Conservation (phyloP, 2,888 invertebrate genomes). For the Scelioninae gen. 1 region DNA sequence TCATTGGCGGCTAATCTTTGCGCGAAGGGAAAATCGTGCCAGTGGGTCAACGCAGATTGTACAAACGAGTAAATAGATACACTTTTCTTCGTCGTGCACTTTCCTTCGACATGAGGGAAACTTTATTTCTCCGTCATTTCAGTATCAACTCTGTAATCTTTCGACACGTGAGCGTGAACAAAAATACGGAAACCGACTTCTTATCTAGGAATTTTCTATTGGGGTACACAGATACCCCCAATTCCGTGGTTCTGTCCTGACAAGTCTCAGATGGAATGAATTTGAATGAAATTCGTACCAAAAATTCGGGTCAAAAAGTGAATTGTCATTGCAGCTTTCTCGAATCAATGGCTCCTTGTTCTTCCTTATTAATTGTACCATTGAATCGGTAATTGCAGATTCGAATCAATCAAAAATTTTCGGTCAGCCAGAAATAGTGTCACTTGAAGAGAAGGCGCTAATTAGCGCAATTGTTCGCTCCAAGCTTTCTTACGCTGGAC, state of each 20-base stretch:
- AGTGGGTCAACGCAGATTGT: constrained; percentile 74
- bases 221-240: too few species aligned
- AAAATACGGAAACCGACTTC: constrained; percentile 35
- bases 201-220: constrained; percentile 20
- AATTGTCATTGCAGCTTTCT: constrained; percentile 54
- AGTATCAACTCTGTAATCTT: constrained; percentile 62
- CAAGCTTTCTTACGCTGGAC: constrained; percentile 19
- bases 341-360: constrained; percentile 5
- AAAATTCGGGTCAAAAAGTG: constrained; percentile 38
- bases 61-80: constrained; percentile 73
- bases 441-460: constrained; percentile 1
- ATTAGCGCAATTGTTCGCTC: constrained; percentile 48
- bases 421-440: constrained; percentile 8
- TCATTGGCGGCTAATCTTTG: constrained; percentile 75
- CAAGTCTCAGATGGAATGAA: too few species aligned
- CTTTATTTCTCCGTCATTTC: constrained; percentile 72
- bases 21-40: constrained; percentile 76
- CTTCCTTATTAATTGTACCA: constrained; percentile 44
- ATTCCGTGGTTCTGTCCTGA: too few species aligned
- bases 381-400: constrained; percentile 27
- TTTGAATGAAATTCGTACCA: too few species aligned
- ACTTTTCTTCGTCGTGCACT: constrained; percentile 75
- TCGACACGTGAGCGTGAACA: constrained; percentile 56
- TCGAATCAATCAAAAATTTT: constrained; percentile 29
- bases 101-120: constrained; percentile 73